Conservation (phyloP, 2,888 invertebrate species). For the Acronicta leporina region DNA sequence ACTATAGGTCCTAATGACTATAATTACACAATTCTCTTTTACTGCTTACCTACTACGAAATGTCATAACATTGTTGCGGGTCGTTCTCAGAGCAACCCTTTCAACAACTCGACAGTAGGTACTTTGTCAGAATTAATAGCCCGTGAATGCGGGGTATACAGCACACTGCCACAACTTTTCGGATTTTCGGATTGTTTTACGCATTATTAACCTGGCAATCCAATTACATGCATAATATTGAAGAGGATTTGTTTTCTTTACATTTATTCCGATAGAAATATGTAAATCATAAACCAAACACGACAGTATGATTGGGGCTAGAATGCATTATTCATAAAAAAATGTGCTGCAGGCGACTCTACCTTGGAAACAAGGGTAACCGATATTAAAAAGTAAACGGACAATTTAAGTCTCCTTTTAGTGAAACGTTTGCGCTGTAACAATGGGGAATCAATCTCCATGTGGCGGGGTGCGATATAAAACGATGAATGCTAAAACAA, state of each 20-base stretch:
- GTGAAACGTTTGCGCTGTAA: conserved; percentile 70
- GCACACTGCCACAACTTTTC: conserved; percentile 76
- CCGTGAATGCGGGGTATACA: conserved; percentile 79
- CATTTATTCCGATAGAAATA: conserved; percentile 48
- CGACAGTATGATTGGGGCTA: conserved; percentile 41
- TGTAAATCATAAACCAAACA: conserved; percentile 41
- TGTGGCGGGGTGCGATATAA: conserved; percentile 68
- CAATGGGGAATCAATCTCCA: conserved; percentile 81
- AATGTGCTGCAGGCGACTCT: conserved; percentile 8
- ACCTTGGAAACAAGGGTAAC: conserved; percentile 30
- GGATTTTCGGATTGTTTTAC: conserved; percentile 86
- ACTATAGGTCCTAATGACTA: conserved; percentile 32
- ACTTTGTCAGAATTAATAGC: conserved; percentile 87
- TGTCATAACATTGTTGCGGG: conserved; percentile 83
- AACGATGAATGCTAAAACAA: conserved; percentile 88
- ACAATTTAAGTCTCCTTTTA: conserved; percentile 67
- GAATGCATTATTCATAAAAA: conserved; percentile 50
- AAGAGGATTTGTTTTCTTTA: conserved; percentile 63
- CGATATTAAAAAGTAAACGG: conserved; percentile 56
- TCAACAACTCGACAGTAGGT: conserved; percentile 72
- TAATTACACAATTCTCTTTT: conserved; percentile 39
- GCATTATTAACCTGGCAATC: conserved; percentile 87
- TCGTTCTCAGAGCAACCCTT: conserved; percentile 82
- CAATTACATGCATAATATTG: conserved; percentile 84
- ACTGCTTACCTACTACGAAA: conserved; percentile 57